Conservation (phyloP, 2,888 invertebrate genomes). For the Phengaris arion region DNA sequence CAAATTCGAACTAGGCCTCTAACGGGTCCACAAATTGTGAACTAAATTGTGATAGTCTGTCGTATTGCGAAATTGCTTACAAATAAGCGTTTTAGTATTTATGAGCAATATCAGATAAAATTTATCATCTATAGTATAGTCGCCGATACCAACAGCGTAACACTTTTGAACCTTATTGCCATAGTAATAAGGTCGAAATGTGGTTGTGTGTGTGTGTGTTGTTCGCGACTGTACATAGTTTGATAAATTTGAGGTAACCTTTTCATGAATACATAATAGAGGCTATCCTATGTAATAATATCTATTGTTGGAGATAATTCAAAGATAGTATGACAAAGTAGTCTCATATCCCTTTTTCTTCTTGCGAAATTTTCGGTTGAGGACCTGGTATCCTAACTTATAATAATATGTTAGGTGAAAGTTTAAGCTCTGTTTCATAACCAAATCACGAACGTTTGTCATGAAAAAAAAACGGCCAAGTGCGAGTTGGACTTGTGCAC, state of each 20-base stretch:
- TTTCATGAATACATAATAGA: constrained; percentile 18
- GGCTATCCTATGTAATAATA: neutral
- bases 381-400: no score
- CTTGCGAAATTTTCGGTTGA: neutral
- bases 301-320: neutral
- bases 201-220: neutral
- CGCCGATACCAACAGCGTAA: no score
- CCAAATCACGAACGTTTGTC: no score
- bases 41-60: constrained; percentile 16
- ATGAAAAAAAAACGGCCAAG: no score
- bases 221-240: neutral
- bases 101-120: constrained; percentile 20
- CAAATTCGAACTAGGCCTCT: neutral
- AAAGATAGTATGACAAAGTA: neutral
- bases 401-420: no score
- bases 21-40: neutral
- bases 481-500: no score
- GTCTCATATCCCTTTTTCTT: neutral
- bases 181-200: neutral
- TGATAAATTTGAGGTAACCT: constrained; percentile 10
- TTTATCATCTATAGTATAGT: neutral
- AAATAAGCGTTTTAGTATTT: constrained; percentile 25
- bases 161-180: neutral
- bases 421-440: no score
- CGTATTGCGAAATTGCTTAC: constrained; percentile 21